Evolutionary conservation across 2,797 vertebrate genomes (phyloP).

Genomic region (Tauraco hartlaubi): DNA sequence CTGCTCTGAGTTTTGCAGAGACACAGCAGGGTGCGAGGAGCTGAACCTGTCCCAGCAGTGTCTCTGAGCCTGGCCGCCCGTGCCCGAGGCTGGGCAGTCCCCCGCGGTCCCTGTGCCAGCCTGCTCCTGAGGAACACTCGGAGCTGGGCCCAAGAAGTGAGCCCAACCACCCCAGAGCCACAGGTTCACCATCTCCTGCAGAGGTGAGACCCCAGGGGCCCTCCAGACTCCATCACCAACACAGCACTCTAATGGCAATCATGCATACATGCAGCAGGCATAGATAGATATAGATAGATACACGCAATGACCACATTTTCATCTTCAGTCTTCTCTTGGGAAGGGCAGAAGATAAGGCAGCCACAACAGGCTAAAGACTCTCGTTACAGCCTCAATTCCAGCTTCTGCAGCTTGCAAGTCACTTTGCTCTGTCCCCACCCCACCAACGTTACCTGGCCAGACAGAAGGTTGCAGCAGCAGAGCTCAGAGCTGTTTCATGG

Average conservation of each 20-base stretch:
- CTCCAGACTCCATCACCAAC: neutral
- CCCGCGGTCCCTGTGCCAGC: neutral
- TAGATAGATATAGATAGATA: too few species aligned
- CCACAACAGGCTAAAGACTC: neutral
- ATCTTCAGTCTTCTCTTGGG: neutral
- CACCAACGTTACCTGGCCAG: neutral
- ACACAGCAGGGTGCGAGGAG: neutral
- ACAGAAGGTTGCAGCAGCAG: neutral
- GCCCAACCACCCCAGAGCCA: too few species aligned
- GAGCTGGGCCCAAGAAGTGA: too few species aligned
- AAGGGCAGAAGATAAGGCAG: neutral
- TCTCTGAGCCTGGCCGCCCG: neutral
- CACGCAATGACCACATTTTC: neutral
- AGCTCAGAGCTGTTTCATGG: neutral
- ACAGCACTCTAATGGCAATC: neutral
- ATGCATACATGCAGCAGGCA: neutral
- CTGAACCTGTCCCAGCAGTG: neutral
- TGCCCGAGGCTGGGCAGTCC: neutral
- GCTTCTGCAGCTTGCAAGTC: neutral
- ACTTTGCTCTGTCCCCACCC: neutral
- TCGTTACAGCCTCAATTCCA: neutral
- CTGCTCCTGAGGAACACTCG: neutral
- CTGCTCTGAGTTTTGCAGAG: neutral
- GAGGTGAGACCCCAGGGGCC: neutral
- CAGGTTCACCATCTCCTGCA: too few species aligned